These are phyloP conservation scores for Eubasilissa regina DNA, from an alignment of 1,140 invertebrate species.

Conservation along the genomic window DNA sequence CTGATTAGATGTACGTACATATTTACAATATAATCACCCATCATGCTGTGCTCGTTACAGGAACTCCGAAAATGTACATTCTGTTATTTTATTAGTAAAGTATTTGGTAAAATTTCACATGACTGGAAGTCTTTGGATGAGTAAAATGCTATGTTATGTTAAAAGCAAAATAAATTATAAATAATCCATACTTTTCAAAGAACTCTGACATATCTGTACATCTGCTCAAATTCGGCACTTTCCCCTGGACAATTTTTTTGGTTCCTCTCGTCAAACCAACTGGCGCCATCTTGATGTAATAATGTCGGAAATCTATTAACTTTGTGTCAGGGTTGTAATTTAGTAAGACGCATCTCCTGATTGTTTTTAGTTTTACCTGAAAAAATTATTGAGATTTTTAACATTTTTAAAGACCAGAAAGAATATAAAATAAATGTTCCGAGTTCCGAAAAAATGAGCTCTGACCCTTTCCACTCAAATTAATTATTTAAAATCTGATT, in stretches of 20 bases:
- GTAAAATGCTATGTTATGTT: no score
- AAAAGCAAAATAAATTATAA: background rate
- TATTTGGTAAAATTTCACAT: background rate
- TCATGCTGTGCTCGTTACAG: no score
- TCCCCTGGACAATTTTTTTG: slow-evolving; percentile 93
- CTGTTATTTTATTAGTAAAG: background rate
- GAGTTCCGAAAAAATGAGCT: no score
- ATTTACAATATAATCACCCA: no score
- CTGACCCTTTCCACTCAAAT: no score
- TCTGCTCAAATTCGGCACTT: slow-evolving; percentile 90
- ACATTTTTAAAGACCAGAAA: background rate
- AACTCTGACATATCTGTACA: slow-evolving; percentile 94
- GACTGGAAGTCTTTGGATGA: no score
- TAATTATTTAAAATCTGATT: background rate
- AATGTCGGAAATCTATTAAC: slow-evolving; percentile 94
- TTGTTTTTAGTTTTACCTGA: slow-evolving; percentile 90
- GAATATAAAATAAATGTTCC: no score
- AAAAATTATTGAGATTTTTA: background rate
- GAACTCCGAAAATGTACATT: no score
- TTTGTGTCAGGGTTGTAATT: slow-evolving; percentile 93
- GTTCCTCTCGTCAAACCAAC: slow-evolving; percentile 93
- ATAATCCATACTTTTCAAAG: slow-evolving; percentile 81
- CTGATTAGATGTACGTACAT: no score
- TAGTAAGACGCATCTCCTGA: slow-evolving; percentile 91
- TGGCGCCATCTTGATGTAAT: slow-evolving; percentile 87